A percentile compares a stretch with the other conserved stretches of the same genome.
Evolutionary conservation across 2,888 invertebrate species (phyloP).

Genomic region (Cerceris rybyensis): DNA sequence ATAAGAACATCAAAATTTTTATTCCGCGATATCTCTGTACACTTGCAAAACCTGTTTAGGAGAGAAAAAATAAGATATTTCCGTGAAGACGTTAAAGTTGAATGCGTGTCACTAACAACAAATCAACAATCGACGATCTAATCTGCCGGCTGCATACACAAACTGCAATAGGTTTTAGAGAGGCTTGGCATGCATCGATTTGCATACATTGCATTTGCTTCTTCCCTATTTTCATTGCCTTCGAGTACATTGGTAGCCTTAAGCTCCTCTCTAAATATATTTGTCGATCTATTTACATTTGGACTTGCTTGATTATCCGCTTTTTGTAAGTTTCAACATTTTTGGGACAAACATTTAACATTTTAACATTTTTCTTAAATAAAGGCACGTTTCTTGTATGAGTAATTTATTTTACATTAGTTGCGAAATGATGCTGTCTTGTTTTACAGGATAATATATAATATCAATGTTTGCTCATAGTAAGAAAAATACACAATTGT

Average conservation of each 20-base stretch:
- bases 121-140: constrained; percentile 55
- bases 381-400: no score
- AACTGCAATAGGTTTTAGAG: constrained; percentile 56
- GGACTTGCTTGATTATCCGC: no score
- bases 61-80: constrained; percentile 2
- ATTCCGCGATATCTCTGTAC: neutral
- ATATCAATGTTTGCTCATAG: no score
- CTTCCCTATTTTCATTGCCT: constrained; percentile 46
- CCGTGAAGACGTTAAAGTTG: constrained; percentile 18
- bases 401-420: no score
- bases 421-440: no score
- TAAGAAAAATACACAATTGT: no score
- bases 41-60: neutral
- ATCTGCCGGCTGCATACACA: constrained; percentile 40
- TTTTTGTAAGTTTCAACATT: no score
- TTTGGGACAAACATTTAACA: no score
- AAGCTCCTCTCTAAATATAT: constrained; percentile 9
- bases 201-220: constrained; percentile 42
- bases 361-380: no score
- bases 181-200: constrained; percentile 41
- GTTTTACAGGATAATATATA: no score
- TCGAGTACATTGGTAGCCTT: constrained; percentile 40
- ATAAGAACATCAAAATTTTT: no score
- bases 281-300: no score
- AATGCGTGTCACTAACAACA: constrained; percentile 29